phyloP scores from a whole-genome alignment of 2,797 vertebrate species.

The Novumbra hubbsi region DNA sequence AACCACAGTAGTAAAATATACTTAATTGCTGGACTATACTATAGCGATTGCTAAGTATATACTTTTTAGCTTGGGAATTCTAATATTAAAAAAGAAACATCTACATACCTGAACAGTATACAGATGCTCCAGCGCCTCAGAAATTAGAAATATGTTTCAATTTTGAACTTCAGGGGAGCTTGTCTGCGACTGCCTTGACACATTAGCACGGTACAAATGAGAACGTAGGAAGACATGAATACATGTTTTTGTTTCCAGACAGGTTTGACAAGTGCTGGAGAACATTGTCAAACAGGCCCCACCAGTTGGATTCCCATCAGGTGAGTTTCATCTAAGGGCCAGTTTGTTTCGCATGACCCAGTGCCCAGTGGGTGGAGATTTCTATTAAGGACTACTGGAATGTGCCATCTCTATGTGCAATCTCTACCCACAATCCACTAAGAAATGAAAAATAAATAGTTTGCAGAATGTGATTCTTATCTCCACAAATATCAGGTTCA shows the following conservation, averaged over 20 bases:
- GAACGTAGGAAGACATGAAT: slow-evolving; percentile 9
- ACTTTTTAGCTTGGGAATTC: not conserved
- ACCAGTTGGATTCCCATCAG: slow-evolving; percentile 56
- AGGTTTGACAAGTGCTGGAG: slow-evolving; percentile 43
- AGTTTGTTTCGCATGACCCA: not conserved
- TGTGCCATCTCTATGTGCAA: too few species aligned
- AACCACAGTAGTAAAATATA: not conserved
- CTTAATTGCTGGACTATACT: not conserved
- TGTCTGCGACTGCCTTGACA: slow-evolving; percentile 19
- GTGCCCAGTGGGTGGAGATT: not conserved
- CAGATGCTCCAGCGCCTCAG: not conserved
- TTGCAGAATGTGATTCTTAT: not conserved
- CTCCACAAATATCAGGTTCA: not conserved
- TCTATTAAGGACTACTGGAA: not conserved
- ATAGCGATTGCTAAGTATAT: not conserved
- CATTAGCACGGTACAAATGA: slow-evolving; percentile 30
- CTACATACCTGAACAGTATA: not conserved
- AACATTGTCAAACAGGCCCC: slow-evolving; percentile 50
- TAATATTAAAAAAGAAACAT: not conserved
- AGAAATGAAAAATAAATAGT: too few species aligned
- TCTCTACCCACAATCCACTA: too few species aligned
- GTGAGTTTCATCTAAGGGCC: slow-evolving; percentile 48
- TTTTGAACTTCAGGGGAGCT: slow-evolving; percentile 13
- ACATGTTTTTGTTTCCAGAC: slow-evolving; percentile 20
- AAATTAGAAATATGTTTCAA: not conserved